phyloP scores from a whole-genome alignment of 2,113 vertebrate genomes.

The Semicossyphus pulcher region DNA sequence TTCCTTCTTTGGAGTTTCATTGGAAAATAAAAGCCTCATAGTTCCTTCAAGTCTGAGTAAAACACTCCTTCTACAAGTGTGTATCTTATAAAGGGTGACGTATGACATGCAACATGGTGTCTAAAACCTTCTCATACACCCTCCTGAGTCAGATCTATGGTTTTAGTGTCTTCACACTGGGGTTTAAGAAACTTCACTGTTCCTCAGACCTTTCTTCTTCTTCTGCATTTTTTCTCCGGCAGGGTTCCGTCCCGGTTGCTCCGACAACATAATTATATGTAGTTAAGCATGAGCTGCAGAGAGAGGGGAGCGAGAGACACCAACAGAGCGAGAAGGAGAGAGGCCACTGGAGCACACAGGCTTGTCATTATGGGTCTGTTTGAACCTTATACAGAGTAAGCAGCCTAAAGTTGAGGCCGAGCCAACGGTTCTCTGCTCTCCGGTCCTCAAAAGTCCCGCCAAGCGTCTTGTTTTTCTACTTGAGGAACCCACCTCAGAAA shows the following conservation, averaged over 20 bases:
- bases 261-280: constrained; percentile 85
- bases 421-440: constrained; percentile 53
- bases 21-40: constrained; percentile 44
- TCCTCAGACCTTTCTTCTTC: constrained; percentile 43
- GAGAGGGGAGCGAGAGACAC: constrained; percentile 56
- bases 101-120: constrained; percentile 12
- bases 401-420: constrained; percentile 62
- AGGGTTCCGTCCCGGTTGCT: constrained; percentile 74
- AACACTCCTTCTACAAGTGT: constrained; percentile 1
- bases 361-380: constrained; percentile 85
- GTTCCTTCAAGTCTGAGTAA: constrained; percentile 8
- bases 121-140: constrained; percentile 9
- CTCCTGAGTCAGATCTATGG: constrained; percentile 32
- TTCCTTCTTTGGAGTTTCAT: constrained; percentile 69
- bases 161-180: constrained; percentile 25
- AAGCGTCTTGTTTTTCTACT: constrained; percentile 65
- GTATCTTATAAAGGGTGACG: constrained; percentile 1
- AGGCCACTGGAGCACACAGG: constrained; percentile 69
- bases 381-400: constrained; percentile 82
- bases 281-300: constrained; percentile 69
- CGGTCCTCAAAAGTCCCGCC: constrained; percentile 44
- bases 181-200: constrained; percentile 45
- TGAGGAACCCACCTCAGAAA: constrained; percentile 64
- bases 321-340: constrained; percentile 54
- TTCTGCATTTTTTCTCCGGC: constrained; percentile 43